A percentile compares a stretch with the other conserved stretches of the same genome.
phyloP scores from a whole-genome alignment of 1,140 invertebrate species.

The Euura saliciscinereae region DNA sequence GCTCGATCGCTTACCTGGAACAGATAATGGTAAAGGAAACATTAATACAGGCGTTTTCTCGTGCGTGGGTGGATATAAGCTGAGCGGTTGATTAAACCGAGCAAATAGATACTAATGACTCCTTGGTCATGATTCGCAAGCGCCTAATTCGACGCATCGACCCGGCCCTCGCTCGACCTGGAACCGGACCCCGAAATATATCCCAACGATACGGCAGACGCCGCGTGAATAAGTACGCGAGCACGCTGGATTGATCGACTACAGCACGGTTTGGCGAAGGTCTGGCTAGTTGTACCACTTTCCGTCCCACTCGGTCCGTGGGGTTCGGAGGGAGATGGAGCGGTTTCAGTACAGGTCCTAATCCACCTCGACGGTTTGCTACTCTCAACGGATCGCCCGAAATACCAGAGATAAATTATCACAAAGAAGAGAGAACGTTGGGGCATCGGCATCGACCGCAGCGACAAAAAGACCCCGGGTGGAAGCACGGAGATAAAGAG shows the following conservation, averaged over 20 bases:
- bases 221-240: conserved; percentile 2
- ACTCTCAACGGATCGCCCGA: neutral
- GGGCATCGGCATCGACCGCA: neutral
- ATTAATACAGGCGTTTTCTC: neutral
- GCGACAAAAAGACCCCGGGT: neutral
- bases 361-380: no score
- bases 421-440: neutral
- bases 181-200: neutral
- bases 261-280: neutral
- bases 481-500: no score
- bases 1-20: conserved; percentile 39
- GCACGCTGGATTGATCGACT: neutral
- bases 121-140: neutral
- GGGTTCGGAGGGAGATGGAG: no score
- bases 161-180: neutral
- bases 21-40: conserved; percentile 34
- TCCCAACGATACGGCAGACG: neutral
- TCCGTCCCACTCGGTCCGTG: neutral
- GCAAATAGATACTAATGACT: neutral
- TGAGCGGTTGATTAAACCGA: neutral
- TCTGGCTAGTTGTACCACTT: neutral
- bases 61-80: neutral
- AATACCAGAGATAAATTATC: conserved; percentile 3
- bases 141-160: neutral
- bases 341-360: no score